Evolutionary conservation across 2,113 vertebrate species (phyloP).

Genomic region (Oncorhynchus keta): DNA sequence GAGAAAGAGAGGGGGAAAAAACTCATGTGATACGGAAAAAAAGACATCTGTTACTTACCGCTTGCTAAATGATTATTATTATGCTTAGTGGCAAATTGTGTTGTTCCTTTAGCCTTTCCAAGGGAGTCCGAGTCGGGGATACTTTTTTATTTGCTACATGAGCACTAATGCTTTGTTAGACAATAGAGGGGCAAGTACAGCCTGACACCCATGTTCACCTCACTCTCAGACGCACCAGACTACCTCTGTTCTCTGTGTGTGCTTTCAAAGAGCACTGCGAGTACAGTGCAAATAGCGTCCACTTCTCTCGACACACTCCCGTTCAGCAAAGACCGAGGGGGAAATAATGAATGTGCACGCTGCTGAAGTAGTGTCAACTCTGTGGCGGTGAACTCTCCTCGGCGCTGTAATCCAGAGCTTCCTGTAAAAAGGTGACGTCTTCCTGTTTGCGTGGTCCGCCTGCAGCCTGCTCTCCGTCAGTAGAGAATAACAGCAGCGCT

Average conservation of each 20-base stretch:
- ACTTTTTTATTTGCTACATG: neutral
- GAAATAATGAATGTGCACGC: no score
- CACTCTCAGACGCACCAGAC: no score
- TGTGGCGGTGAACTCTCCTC: no score
- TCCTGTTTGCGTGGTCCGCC: constrained; percentile 30
- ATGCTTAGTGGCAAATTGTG: constrained; percentile 1
- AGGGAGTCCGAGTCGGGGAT: neutral
- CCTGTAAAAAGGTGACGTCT: constrained; percentile 18
- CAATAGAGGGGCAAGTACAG: neutral
- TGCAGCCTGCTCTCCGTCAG: constrained; percentile 15
- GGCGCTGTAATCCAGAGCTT: constrained; percentile 29
- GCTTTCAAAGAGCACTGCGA: neutral
- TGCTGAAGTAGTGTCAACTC: no score
- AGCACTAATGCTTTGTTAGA: neutral
- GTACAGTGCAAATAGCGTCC: neutral
- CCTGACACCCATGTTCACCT: no score
- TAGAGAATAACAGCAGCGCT: constrained; percentile 14
- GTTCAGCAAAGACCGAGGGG: neutral
- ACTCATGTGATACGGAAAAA: neutral
- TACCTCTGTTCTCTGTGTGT: neutral
- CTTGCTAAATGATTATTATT: neutral
- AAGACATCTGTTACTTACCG: neutral
- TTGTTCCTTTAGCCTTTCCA: constrained; percentile 6
- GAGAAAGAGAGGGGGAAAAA: neutral
- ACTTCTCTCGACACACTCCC: neutral